Base-by-base conservation (phyloP, 2,888 invertebrate species). In the Leptopilina syphax region DNA sequence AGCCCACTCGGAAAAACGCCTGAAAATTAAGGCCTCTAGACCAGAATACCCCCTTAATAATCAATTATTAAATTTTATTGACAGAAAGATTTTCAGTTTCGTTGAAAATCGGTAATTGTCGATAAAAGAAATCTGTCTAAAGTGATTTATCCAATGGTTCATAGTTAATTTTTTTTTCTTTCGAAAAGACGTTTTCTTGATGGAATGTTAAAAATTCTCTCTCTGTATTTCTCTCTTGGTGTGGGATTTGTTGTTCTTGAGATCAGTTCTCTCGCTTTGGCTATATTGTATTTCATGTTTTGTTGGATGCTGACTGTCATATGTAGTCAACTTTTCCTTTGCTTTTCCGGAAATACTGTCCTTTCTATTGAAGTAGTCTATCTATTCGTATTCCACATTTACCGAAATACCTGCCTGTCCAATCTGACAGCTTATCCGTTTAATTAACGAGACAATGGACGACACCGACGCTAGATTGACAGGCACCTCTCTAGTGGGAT, bases 371-470 rank as follows among this genome's bases (percentile, higher is more conserved):
- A 65, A 78, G 50, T 70, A 54, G 57, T 68, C 57, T 65, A 65
- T 68, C 79, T 82, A 83, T 80, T 83, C 67, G 78, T 66, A 80
- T 82, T 83, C 76, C 68, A 60, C 65, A 79, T 79, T 82, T 79
- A 79, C 79, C 24, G 10, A 77, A 50, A 80, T 70, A 54, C 76
- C 78, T 67, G 77, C 76, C 86, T 34, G 88, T 86, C 84, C 79
- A 82, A 44, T 65, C 70, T 81, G 67, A 65, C 80, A 80, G 88
- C 89, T 91, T 91, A 91, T 91, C 91, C 90, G 87, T 91, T 91
- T 90, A 91, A 91, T 91, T 91, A 91, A 90, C 90, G 88, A 86
- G 88, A 90, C 91, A 91, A 90, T 90, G 84, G 86, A 83, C 65
- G 83, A 81, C 85, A 79, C 79, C 77, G 79, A 73, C 80, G 80